These are phyloP conservation scores for Pelvicachromis taeniatus DNA, from an alignment of 2,113 vertebrate genomes.

Conservation along the genomic window DNA sequence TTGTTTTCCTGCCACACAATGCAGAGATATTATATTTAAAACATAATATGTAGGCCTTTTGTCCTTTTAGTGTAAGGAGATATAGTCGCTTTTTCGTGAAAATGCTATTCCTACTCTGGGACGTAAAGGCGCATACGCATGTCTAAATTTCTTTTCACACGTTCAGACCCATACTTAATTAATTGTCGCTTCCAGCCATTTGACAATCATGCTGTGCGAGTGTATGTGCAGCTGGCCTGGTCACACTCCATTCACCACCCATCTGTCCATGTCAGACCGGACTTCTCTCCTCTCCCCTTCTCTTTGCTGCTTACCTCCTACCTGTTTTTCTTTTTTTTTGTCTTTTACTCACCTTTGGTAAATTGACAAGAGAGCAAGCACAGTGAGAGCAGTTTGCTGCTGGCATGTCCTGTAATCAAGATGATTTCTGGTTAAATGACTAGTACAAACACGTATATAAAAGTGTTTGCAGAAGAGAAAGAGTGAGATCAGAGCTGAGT, in stretches of 20 bases:
- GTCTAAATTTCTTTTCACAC: constrained; percentile 47
- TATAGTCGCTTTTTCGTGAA: background rate
- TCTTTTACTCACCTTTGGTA: constrained; percentile 2
- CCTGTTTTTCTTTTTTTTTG: background rate
- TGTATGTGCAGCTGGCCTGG: constrained; percentile 62
- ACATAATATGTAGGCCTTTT: background rate
- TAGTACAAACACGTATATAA: background rate
- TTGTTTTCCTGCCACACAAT: background rate
- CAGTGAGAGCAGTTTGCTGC: background rate
- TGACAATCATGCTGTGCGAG: constrained; percentile 58
- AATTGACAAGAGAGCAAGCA: background rate
- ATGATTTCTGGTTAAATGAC: constrained; percentile 22
- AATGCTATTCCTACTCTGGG: constrained; percentile 11
- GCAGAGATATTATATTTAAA: background rate
- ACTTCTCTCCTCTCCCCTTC: constrained; percentile 1
- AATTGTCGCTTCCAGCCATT: constrained; percentile 68
- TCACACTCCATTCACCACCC: constrained; percentile 68
- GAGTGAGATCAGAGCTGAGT: background rate
- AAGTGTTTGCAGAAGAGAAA: background rate
- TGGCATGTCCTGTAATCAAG: constrained; percentile 43
- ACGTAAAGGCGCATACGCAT: constrained; percentile 34
- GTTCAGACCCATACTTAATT: constrained; percentile 63
- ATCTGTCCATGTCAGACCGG: constrained; percentile 63
- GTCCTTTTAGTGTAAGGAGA: background rate
- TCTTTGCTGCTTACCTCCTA: background rate